A percentile compares a stretch with the other conserved stretches of the same genome.
Evolutionary conservation across 2,888 invertebrate species (phyloP).

Genomic region (Gortyna flavago): DNA sequence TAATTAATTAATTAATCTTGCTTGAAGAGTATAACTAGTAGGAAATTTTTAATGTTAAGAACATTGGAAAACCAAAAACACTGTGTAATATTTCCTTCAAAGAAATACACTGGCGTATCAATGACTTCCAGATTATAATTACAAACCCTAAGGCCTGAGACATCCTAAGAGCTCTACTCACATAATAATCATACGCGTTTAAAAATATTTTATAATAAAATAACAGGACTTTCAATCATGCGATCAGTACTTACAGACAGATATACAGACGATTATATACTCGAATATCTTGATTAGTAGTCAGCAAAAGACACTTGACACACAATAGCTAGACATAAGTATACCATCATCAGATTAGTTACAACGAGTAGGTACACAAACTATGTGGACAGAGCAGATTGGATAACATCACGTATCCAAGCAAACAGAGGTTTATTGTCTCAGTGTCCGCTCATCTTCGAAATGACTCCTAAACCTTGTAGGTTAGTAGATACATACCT

Average conservation of each 20-base stretch:
- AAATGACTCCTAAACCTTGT: constrained; percentile 16
- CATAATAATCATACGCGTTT: not conserved
- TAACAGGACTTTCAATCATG: too few species aligned
- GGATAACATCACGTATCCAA: not conserved
- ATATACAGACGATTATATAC: too few species aligned
- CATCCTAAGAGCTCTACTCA: not conserved
- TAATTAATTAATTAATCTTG: too few species aligned
- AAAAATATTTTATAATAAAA: not conserved
- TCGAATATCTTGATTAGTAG: too few species aligned
- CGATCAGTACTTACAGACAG: too few species aligned
- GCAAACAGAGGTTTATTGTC: constrained; percentile 20
- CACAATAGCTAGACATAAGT: not conserved
- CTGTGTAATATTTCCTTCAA: not conserved
- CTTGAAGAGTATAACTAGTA: not conserved
- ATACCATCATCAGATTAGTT: constrained; percentile 10
- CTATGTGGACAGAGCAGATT: constrained; percentile 49
- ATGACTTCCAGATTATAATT: not conserved
- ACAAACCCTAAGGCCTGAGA: too few species aligned
- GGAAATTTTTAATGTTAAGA: not conserved
- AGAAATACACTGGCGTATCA: not conserved
- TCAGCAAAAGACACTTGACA: not conserved
- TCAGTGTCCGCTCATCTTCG: constrained; percentile 30
- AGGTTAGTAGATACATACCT: not conserved
- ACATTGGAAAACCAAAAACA: too few species aligned
- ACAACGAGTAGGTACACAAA: constrained; percentile 7